These are phyloP conservation scores for Eptatretus burgeri DNA, from an alignment of 2,113 vertebrate species.

Conservation along the genomic window DNA sequence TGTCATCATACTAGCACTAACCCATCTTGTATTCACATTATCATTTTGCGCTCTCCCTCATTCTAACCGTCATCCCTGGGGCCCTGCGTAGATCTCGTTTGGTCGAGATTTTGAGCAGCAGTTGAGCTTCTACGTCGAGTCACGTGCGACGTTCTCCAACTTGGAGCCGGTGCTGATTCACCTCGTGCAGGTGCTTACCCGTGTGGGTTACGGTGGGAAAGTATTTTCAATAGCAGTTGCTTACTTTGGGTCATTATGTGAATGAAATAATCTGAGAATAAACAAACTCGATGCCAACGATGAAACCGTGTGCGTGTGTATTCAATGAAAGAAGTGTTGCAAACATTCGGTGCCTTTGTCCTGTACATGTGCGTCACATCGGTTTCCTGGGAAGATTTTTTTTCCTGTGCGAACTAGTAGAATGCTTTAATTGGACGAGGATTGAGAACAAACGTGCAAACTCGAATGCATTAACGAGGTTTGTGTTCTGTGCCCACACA, in stretches of 20 bases:
- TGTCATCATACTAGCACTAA: no score
- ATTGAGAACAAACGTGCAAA: neutral
- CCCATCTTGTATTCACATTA: neutral
- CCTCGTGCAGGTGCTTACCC: conserved; percentile 39
- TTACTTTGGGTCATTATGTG: no score
- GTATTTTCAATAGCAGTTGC: no score
- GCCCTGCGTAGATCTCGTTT: conserved; percentile 42
- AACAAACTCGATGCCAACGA: neutral
- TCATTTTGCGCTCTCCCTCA: neutral
- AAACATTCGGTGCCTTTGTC: neutral
- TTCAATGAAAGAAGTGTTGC: neutral
- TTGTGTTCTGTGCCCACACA: conserved; percentile 13
- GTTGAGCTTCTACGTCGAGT: conserved; percentile 83
- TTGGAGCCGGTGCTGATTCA: conserved; percentile 70
- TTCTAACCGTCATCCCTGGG: no score
- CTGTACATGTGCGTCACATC: neutral
- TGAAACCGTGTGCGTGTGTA: neutral
- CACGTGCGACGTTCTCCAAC: conserved; percentile 70
- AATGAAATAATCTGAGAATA: no score
- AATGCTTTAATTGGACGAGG: no score
- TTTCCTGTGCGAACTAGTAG: no score
- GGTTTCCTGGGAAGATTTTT: no score
- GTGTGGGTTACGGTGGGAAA: no score
- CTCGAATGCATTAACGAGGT: neutral
- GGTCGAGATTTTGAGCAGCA: conserved; percentile 93